Evolutionary conservation across 2,888 invertebrate species (phyloP).

Genomic region (Priapulus caudatus): DNA sequence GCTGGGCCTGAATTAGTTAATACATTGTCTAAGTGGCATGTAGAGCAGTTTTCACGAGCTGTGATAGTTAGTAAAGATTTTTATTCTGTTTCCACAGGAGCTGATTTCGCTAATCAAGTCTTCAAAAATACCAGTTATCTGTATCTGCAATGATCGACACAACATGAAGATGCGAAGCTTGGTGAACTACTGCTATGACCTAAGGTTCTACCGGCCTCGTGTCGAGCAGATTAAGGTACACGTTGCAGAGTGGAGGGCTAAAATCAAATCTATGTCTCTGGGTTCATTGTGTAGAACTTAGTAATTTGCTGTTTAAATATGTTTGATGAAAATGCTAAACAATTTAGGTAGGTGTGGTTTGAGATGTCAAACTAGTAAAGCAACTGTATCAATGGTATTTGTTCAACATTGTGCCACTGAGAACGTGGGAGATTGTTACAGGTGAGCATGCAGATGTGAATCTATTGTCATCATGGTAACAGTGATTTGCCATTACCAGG

Average conservation of each 20-base stretch:
- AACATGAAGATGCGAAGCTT: constrained; percentile 84
- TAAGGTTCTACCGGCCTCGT: constrained; percentile 68
- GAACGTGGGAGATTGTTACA: too few species aligned
- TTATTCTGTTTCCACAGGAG: constrained; percentile 48
- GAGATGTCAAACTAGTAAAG: too few species aligned
- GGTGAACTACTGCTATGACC: constrained; percentile 83
- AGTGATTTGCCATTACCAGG: constrained; percentile 43
- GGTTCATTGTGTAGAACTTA: too few species aligned
- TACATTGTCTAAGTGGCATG: constrained; percentile 8
- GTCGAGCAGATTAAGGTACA: constrained; percentile 81
- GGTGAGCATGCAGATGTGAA: too few species aligned
- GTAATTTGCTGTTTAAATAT: too few species aligned
- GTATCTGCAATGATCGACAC: constrained; percentile 93
- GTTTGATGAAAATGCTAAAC: too few species aligned
- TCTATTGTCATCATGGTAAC: too few species aligned
- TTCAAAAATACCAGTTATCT: constrained; percentile 74
- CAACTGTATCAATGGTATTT: too few species aligned
- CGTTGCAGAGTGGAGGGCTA: too few species aligned
- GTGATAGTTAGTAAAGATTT: neutral
- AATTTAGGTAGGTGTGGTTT: too few species aligned
- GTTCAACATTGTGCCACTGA: too few species aligned
- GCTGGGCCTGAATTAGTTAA: neutral
- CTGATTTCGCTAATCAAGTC: constrained; percentile 79
- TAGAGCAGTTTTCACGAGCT: neutral
- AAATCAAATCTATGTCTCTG: too few species aligned